Evolutionary conservation across 2,113 vertebrate genomes (phyloP).

Genomic region (Suricata suricatta): DNA sequence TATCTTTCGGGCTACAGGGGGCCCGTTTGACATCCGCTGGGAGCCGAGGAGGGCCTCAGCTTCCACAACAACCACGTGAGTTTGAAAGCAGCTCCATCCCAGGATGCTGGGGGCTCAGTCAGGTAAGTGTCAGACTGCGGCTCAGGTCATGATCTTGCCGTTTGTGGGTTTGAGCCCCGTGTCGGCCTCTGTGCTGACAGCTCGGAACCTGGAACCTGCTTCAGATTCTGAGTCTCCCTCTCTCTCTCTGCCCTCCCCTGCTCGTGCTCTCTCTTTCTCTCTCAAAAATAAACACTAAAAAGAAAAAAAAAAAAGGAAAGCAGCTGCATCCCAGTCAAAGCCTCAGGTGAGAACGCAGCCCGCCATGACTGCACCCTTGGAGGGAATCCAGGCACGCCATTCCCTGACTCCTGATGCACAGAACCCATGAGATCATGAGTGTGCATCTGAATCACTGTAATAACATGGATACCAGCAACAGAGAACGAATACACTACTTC

Average conservation of each 20-base stretch:
- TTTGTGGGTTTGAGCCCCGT: too few species aligned
- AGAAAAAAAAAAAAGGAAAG: neutral
- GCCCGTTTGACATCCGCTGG: accelerated
- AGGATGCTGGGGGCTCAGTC: neutral
- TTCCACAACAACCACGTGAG: accelerated
- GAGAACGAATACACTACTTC: neutral
- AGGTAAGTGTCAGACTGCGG: too few species aligned
- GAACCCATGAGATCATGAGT: neutral
- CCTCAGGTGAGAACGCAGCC: neutral
- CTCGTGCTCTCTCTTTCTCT: too few species aligned
- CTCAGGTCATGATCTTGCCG: too few species aligned
- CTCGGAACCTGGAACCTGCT: too few species aligned
- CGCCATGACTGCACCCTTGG: neutral
- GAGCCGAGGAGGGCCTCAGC: neutral
- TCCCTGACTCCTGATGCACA: neutral
- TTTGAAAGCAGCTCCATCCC: neutral
- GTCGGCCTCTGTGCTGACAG: too few species aligned
- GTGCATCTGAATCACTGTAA: neutral
- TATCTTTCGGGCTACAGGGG: neutral
- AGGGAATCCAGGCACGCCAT: neutral
- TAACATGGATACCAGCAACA: neutral
- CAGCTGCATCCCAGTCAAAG: neutral
- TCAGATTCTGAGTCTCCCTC: too few species aligned
- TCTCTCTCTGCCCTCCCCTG: too few species aligned
- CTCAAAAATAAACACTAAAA: too few species aligned